Evolutionary conservation across 2,797 vertebrate genomes (phyloP).

Genomic region (Clamator glandarius): DNA sequence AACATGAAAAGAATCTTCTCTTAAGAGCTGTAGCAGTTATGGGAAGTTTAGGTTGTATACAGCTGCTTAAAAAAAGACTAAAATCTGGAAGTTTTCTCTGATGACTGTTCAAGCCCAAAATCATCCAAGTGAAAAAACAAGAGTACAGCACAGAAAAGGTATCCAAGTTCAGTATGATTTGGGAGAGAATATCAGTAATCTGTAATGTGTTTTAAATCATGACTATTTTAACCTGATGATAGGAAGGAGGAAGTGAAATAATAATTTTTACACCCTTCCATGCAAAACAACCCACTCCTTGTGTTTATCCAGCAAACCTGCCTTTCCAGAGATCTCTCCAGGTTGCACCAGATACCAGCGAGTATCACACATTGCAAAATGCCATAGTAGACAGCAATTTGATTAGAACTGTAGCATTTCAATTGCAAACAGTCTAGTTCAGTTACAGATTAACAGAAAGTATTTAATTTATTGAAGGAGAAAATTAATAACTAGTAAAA

Average conservation of each 20-base stretch:
- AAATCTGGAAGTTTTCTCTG: background rate
- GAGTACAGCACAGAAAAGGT: background rate
- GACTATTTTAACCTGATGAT: background rate
- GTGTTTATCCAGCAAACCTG: conserved; percentile 37
- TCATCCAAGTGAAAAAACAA: background rate
- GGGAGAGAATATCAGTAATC: background rate
- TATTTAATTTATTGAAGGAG: conserved; percentile 23
- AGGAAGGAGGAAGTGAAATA: background rate
- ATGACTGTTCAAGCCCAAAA: background rate
- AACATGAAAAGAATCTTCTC: background rate
- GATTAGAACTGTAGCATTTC: conserved; percentile 46
- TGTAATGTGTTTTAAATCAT: background rate
- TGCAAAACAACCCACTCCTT: background rate
- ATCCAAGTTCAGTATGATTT: background rate
- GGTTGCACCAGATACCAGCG: background rate
- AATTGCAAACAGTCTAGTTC: conserved; percentile 30
- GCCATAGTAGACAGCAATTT: background rate
- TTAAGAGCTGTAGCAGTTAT: background rate
- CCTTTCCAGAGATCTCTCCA: conserved; percentile 39
- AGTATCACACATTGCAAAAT: conserved; percentile 10
- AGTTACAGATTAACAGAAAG: conserved; percentile 63
- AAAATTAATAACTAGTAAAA: conserved; percentile 18
- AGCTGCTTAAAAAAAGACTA: background rate
- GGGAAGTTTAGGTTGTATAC: background rate
- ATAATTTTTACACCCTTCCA: conserved; percentile 17